Evolutionary conservation across 2,113 vertebrate genomes (phyloP).

Genomic region (Zosterops pallidus): DNA sequence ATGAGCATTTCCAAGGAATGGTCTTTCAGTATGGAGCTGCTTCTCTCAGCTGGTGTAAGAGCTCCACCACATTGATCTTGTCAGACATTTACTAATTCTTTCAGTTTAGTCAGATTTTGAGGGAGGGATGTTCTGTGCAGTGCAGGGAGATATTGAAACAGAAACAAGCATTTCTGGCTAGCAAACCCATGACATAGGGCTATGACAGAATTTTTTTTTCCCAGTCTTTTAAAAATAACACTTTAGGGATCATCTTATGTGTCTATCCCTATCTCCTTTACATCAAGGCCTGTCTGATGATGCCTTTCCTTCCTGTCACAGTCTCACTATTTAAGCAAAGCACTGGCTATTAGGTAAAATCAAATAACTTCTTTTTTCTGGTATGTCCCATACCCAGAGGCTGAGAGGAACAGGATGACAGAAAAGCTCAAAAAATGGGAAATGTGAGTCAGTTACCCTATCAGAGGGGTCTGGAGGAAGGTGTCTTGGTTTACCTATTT

Average conservation of each 20-base stretch:
- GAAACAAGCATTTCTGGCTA: neutral
- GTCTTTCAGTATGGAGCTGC: fast-evolving
- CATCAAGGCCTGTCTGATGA: neutral
- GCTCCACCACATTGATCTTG: neutral
- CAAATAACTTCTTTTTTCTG: neutral
- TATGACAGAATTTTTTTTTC: neutral
- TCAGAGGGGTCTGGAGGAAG: neutral
- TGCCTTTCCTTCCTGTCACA: neutral
- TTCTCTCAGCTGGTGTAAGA: neutral
- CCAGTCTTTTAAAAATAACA: neutral
- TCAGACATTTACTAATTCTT: neutral
- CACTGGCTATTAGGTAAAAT: neutral
- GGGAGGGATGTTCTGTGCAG: neutral
- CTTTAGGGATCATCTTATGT: neutral
- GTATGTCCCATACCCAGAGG: neutral
- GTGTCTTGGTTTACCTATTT: slow-evolving; percentile 57
- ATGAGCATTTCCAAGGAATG: neutral
- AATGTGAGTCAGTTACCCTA: neutral
- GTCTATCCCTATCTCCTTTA: neutral
- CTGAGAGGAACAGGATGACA: neutral
- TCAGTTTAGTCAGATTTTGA: neutral
- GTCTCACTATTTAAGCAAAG: neutral
- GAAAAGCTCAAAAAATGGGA: neutral
- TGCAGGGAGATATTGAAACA: neutral
- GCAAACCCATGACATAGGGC: neutral